A percentile compares a stretch with the other conserved stretches of the same genome.
phyloP scores from a whole-genome alignment of 2,797 vertebrate genomes.

The Rhodeus uyekii region DNA sequence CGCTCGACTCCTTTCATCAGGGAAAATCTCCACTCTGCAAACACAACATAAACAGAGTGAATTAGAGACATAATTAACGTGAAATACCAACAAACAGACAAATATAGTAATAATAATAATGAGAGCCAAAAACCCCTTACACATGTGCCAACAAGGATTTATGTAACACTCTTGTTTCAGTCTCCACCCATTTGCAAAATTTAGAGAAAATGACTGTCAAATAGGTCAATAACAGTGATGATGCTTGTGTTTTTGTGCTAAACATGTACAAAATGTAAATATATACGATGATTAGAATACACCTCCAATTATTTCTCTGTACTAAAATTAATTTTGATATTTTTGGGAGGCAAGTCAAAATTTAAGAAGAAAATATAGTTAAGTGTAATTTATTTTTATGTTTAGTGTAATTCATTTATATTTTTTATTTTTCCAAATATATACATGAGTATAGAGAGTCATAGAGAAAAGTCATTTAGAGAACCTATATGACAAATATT shows the following conservation, averaged over 20 bases:
- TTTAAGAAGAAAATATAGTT: neutral
- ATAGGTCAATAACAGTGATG: neutral
- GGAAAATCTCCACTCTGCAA: constrained; percentile 68
- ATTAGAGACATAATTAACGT: constrained; percentile 12
- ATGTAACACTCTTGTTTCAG: neutral
- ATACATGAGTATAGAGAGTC: neutral
- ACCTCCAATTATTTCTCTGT: neutral
- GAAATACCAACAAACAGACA: constrained; percentile 12
- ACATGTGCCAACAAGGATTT: neutral
- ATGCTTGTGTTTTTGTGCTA: neutral
- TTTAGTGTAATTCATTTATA: neutral
- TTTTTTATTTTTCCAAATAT: neutral
- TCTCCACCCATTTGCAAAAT: constrained; percentile 12
- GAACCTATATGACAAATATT: neutral
- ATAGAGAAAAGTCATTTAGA: neutral
- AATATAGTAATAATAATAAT: neutral
- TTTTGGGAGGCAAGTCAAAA: neutral
- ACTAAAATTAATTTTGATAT: neutral
- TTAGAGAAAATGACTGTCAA: neutral
- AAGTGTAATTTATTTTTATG: neutral
- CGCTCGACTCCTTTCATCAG: constrained; percentile 73
- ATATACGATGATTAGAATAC: neutral
- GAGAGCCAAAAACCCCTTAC: neutral
- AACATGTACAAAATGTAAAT: neutral
- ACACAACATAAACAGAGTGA: constrained; percentile 42